Conservation (phyloP, 2,113 vertebrate species). For the Cryptoleucopteryx plumbea region DNA sequence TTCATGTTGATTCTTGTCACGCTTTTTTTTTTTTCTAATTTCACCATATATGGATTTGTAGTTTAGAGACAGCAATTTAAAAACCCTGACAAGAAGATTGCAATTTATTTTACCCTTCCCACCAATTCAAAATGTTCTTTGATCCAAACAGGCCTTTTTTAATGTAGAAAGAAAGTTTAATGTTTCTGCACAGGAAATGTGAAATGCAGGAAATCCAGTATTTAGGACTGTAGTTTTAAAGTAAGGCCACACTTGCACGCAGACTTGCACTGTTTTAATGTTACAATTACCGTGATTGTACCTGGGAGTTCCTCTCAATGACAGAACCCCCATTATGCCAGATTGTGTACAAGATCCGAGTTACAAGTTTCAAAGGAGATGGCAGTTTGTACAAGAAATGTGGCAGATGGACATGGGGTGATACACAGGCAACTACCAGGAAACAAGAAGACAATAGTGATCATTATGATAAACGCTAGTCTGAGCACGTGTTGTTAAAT, state of each 20-base stretch:
- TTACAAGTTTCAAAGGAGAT: background rate
- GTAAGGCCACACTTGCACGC: background rate
- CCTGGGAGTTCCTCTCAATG: background rate
- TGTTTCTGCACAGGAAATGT: background rate
- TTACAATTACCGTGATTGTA: background rate
- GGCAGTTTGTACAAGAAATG: background rate
- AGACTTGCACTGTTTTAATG: background rate
- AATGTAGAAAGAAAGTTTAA: background rate
- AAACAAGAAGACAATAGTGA: background rate
- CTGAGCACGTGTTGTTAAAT: background rate
- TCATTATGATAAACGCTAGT: background rate
- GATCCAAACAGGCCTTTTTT: background rate
- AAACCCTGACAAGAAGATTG: background rate
- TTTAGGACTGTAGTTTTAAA: background rate
- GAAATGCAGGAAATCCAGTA: background rate
- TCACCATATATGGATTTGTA: background rate
- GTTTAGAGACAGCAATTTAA: background rate
- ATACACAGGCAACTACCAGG: background rate
- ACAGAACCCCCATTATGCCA: background rate
- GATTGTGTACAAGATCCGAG: background rate
- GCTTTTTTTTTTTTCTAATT: background rate
- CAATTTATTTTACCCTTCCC: background rate
- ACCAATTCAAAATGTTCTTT: background rate
- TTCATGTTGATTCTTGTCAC: background rate
- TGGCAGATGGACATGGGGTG: background rate